Base-by-base conservation (phyloP, 2,888 invertebrate species). In the Rotaria macrura region DNA sequence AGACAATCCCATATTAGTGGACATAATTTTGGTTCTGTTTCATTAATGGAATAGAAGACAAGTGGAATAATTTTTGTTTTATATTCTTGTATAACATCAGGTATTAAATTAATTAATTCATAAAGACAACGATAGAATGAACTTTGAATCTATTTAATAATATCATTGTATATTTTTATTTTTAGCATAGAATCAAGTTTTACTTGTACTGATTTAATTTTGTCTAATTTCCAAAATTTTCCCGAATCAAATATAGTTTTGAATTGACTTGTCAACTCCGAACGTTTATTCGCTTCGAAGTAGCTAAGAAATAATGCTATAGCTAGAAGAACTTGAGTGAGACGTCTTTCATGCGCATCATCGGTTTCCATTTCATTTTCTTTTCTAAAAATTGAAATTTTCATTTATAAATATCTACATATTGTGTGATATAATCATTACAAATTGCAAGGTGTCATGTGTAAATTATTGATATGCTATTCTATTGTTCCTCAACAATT, bases 171-270 rank as follows among this genome's bases (percentile, higher is more conserved):
- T 65, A 4, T 34, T 20, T 34, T 65, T 65, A n/a, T n/a, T n/a
- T n/a, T n/a, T n/a, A n/a, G n/a, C n/a, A n/a, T n/a, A n/a, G n/a
- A n/a, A n/a, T n/a, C n/a, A n/a, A n/a, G n/a, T n/a, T 25, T n/a
- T 79, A 79, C 79, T 79, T 79, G 40, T 25, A 43, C n/a, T 23
- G 79, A 79, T 47, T 84, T 23, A 84, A 87, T 92, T 87, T 93
- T 93, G 3, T 93, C 92, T 74, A 93, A 92, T 88, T 93, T 94
- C 95, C 95, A 95, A 91, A 94, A 95, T 89, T 93, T 93, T 43
- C 90, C 89, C 88, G 92, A 92, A 0, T 91, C 91, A 87, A 95
- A 89, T 85, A 95, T 91, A 85, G 92, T 91, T 4, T 88, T 88
- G 88, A 94, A 92, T 86, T 91, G 90, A 0, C 92, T 92, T 86